Evolutionary conservation across 30 jellyfish, hydroid and myxozoan genomes (phyloP).

Genomic region (Aurelia aurita): DNA sequence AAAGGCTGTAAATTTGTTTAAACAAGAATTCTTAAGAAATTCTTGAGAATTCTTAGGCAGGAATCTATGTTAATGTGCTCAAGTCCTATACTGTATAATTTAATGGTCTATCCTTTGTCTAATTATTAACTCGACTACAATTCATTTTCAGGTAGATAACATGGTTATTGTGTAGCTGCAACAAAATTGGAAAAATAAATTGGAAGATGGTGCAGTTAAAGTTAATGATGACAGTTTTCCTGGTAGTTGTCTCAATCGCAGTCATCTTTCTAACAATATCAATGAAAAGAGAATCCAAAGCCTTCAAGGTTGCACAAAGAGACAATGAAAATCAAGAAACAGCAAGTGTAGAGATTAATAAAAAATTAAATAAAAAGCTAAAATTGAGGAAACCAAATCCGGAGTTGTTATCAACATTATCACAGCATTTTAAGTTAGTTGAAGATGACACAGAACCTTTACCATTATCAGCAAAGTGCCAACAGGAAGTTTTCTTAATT

Average conservation of each 20-base stretch:
- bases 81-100: too few relatives aligned
- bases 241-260: background rate
- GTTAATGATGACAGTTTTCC: background rate
- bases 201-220: background rate
- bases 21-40: too few relatives aligned
- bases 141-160: background rate
- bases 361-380: too few relatives aligned
- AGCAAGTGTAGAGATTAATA: background rate
- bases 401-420: constrained; percentile 20
- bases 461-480: constrained; percentile 73
- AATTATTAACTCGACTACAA: too few relatives aligned
- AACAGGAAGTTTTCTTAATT: constrained; percentile 52
- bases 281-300: background rate
- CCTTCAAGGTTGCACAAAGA: background rate
- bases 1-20: too few relatives aligned
- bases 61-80: too few relatives aligned
- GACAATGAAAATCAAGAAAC: background rate
- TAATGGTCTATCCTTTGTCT: too few relatives aligned
- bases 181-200: background rate
- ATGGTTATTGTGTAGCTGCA: background rate
- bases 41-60: too few relatives aligned
- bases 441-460: constrained; percentile 83
- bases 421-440: constrained; percentile 23
- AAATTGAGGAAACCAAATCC: constrained; percentile 17
- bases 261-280: constrained; percentile 8